Base-by-base conservation (phyloP, 2,113 vertebrate genomes). In the Melanerpes formicivorus region DNA sequence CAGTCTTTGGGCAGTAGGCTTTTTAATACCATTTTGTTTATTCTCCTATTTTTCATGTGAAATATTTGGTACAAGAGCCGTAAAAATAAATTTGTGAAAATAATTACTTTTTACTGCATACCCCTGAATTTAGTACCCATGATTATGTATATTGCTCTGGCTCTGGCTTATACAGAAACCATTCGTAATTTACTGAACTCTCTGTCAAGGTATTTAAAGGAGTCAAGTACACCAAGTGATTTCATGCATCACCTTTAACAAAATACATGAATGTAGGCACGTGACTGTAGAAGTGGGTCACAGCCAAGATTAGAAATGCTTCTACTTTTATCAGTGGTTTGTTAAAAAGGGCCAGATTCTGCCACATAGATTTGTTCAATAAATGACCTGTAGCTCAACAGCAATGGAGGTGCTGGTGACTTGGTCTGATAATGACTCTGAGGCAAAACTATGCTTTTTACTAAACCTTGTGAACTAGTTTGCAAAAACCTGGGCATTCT, bases 201-300 rank as follows among this genome's bases (percentile, higher is more conserved):
- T 66, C 55, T 96, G 82, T 84, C 65, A 90, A 72, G 29, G 69
- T 86, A 64, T 90, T 95, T 92, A 88, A 90, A 83, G 52, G 48
- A 94, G 91, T 96, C 72, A 90, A 91, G 44, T 74, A 69, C 30
- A 50, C 48, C 71, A 74, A 92, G 70, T 90, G 76, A 91, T 92
- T 86, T 94, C 76, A 88, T 95, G 80, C 67, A 75, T 94, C 82
- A 91, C 70, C 66, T 92, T 87, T 91, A 95, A 93, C 87, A 80
- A 94, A 93, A 92, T 85, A 50, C 69, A 82, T 0, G 0, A 89
- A 84, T 56, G 37, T 90, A 60, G 37, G 48, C 95, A 71, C 64
- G 21, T 80, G 72, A 69, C 79, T 67, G 42, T 64, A 80, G 87
- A 90, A 76, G 86, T 90, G 78, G 78, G 93, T 76, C 5, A 2